Base-by-base conservation (phyloP, 2,113 vertebrate genomes). In the Bos javanicus region DNA sequence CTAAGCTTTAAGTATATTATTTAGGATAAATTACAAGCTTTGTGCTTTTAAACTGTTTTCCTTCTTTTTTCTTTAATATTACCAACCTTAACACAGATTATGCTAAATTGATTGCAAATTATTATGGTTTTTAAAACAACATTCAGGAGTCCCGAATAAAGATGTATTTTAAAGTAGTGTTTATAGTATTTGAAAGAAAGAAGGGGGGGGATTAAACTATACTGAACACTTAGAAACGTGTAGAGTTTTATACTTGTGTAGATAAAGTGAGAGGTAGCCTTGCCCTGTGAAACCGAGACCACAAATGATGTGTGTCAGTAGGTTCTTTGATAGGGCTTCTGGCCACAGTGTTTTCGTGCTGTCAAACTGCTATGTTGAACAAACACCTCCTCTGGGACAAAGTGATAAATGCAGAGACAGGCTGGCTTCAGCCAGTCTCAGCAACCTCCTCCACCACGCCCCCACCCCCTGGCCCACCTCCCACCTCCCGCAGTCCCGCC, bases 351-450 rank as follows among this genome's bases (percentile, higher is more conserved):
- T 99, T 99, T 98, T 98, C 98, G 95, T 98, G 98, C 99, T 99
- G 99, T 99, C 99, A 99, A 98, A 99, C 98, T 98, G 98, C 98
- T 98, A 98, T 99, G 99, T 99, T 99, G 99, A 99, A 99, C 99
- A 99, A 99, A 99, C 99, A 99, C 99, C 98, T 99, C 99, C 99
- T 99, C 98, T 99, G 99, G 99, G 99, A 99, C 98, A 96, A 95
- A 98, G 98, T 98, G 98, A 98, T 99, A 99, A 99, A 99, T 99
- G 98, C 99, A 98, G 98, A 98, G 99, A 99, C 99, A 99, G 98
- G 98, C 98, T 98, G 99, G 99, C 98, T 99, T 99, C 98, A 98
- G 97, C 99, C 99, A 99, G 99, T 98, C 98, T 93, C 95, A 98
- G 98, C 98, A 98, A 96, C 78, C 96, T 97, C 90, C 92, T 95